phyloP scores from a whole-genome alignment of 64 coral and sea anemone genomes.

The Porites lutea region DNA sequence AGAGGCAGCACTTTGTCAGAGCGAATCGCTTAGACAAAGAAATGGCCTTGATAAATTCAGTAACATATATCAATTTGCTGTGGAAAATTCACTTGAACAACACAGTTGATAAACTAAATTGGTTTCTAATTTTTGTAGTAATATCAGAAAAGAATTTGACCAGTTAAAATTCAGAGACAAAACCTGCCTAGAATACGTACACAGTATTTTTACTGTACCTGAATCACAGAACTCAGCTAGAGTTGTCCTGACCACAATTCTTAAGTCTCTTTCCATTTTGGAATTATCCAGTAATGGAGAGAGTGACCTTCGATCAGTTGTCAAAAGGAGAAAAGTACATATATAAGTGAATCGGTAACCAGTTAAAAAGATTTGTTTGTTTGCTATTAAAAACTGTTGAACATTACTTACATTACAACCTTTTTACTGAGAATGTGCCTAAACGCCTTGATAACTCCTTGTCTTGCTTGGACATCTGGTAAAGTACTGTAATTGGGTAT shows the following conservation, averaged over 20 bases:
- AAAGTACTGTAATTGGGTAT: conserved; percentile 75
- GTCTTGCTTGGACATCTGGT: conserved; percentile 66
- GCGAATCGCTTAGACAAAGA: no score
- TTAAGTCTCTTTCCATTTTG: conserved; percentile 92
- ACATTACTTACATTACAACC: conserved; percentile 86
- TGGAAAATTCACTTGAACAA: no score
- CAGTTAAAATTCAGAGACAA: no score
- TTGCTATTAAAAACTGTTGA: background rate
- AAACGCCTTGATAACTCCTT: conserved; percentile 89
- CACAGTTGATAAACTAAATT: no score
- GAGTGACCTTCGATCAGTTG: conserved; percentile 55
- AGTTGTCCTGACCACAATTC: conserved; percentile 78
- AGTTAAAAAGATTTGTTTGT: background rate
- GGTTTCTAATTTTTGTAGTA: no score
- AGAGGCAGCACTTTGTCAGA: no score
- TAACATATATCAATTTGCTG: no score
- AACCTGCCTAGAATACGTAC: background rate
- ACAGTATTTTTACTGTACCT: conserved; percentile 18
- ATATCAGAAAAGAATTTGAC: no score
- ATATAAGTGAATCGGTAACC: background rate
- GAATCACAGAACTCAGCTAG: conserved; percentile 92
- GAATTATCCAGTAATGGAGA: conserved; percentile 91
- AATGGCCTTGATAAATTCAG: no score
- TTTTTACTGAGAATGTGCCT: conserved; percentile 91
- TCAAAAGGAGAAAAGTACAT: background rate